phyloP scores from a whole-genome alignment of 1,140 invertebrate species.

The Drosophila bocki region DNA sequence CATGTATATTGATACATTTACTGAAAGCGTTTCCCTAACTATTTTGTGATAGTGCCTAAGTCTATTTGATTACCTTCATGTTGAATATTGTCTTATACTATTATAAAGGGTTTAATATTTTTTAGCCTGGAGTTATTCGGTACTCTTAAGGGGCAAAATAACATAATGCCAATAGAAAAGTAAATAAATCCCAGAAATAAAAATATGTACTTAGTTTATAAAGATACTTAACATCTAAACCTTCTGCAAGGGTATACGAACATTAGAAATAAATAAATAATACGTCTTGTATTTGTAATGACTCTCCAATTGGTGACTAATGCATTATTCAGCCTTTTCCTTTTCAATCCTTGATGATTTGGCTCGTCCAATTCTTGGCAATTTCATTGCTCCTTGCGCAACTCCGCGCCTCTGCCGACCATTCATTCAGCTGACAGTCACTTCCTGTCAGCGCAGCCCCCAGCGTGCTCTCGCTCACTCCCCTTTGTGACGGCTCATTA shows the following conservation, averaged over 20 bases:
- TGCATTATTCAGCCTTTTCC: background rate
- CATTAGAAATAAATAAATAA: background rate
- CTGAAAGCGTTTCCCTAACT: conserved; percentile 26
- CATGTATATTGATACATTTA: conserved; percentile 74
- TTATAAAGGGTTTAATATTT: no score
- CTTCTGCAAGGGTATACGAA: background rate
- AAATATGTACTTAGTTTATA: no score
- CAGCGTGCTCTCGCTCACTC: conserved; percentile 6
- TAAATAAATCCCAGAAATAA: no score
- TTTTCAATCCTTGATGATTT: conserved; percentile 1
- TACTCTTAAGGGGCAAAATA: no score
- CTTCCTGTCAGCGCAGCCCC: conserved; percentile 53
- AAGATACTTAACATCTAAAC: background rate
- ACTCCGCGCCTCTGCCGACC: conserved; percentile 9
- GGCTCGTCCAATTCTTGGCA: conserved; percentile 5
- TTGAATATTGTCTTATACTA: no score
- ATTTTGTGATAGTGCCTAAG: background rate
- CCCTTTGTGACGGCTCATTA: conserved; percentile 61
- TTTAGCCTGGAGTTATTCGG: no score
- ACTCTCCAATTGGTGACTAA: background rate
- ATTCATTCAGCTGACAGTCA: conserved; percentile 59
- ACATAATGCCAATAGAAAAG: no score
- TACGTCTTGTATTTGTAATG: no score
- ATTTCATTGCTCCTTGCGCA: conserved; percentile 8
- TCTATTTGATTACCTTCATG: conserved; percentile 10